These are phyloP conservation scores for Microtus pennsylvanicus DNA, from an alignment of 2,113 vertebrate species.

Conservation along the genomic window DNA sequence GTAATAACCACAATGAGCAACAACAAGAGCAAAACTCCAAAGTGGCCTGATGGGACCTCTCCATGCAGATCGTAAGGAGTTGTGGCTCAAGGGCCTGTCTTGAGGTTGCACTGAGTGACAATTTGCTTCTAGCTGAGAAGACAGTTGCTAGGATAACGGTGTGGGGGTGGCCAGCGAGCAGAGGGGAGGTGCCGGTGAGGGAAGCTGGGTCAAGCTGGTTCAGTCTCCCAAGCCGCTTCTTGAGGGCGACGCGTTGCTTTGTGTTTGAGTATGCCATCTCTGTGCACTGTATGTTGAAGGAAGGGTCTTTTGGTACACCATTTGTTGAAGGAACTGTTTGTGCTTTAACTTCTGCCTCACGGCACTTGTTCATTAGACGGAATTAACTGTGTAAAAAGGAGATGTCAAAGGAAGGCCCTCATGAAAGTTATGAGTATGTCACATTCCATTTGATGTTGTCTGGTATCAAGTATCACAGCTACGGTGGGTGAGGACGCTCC, in stretches of 20 bases:
- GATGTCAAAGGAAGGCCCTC: not conserved
- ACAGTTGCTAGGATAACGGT: not conserved
- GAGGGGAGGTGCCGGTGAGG: no score
- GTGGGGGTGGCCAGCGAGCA: no score
- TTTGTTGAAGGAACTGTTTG: not conserved
- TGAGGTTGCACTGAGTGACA: not conserved
- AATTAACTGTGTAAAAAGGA: not conserved
- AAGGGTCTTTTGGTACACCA: not conserved
- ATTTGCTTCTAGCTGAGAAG: not conserved
- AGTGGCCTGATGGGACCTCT: not conserved
- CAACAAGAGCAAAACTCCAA: not conserved
- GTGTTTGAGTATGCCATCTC: not conserved
- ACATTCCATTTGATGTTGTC: not conserved
- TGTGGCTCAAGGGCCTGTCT: not conserved
- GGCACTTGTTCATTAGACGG: not conserved
- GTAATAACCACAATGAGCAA: not conserved
- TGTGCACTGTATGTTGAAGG: not conserved
- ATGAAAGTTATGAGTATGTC: not conserved
- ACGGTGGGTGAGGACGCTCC: not conserved
- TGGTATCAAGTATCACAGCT: not conserved
- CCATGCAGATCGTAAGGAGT: not conserved
- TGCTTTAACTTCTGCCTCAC: slow-evolving; percentile 34
- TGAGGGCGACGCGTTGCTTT: not conserved
- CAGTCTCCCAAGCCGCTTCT: not conserved
- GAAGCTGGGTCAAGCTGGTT: accelerated